Conservation (phyloP, 2,888 invertebrate species). For the Limnephilus auricula region DNA sequence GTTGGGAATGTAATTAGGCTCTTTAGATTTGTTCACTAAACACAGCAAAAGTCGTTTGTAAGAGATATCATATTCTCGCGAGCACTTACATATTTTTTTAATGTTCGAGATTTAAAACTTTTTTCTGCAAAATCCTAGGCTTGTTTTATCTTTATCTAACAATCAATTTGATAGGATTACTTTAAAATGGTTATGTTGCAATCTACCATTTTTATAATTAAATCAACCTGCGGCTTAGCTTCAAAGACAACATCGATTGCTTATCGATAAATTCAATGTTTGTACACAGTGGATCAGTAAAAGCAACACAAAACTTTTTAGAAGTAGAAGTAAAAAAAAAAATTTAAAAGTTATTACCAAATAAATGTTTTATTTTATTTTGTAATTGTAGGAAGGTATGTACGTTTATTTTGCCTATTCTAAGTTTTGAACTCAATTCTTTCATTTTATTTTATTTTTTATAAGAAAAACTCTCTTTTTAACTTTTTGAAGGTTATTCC, state of each 20-base stretch:
- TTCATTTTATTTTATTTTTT: no score
- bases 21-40: no score
- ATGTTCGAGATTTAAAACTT: not conserved
- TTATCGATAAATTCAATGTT: not conserved
- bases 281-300: not conserved
- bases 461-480: no score
- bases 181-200: not conserved
- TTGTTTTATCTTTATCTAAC: not conserved
- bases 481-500: no score
- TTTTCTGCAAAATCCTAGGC: not conserved
- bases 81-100: not conserved
- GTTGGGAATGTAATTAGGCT: no score
- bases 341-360: not conserved
- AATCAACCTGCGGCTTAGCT: not conserved
- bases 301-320: not conserved
- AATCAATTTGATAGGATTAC: not conserved
- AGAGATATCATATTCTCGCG: not conserved
- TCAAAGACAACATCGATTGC: constrained; percentile 22
- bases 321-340: not conserved
- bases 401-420: not conserved
- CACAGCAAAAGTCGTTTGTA: no score
- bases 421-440: not conserved
- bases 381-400: no score
- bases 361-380: no score
- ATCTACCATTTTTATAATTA: not conserved